Base-by-base conservation (phyloP, 2,888 invertebrate species). In the Scaptomyza cyrtandrae region DNA sequence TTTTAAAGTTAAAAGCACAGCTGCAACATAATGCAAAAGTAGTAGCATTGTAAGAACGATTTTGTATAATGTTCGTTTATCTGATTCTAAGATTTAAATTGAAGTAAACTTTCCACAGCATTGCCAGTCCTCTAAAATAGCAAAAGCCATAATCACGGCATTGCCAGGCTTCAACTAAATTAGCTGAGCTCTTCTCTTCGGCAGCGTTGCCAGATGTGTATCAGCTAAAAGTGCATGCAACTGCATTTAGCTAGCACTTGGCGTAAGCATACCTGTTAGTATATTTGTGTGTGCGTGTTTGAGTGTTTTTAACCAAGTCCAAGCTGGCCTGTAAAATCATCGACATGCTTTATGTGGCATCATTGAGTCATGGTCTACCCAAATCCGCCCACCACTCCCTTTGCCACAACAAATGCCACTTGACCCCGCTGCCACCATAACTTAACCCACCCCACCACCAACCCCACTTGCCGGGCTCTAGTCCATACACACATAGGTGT, bases 321-420 rank as follows among this genome's bases (percentile, higher is more conserved):
- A 59, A 58, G 31, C 13, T 62, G 59, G 66, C 24, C 49, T 53
- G 67, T 27, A 1, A 63, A 67, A 75, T 71, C 68, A 63, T 76
- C 75, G 66, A 75, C 75, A 75, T 59, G 49, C 71, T 56, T 27
- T 27, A 29, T 49, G 45, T 48, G 67, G 59, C 70, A 70, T 60
- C 70, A 55, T 70, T 73, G 61, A 74, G 43, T 70, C 70, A 70
- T 54, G 37, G 39, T 16, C 27, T 53, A 58, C 35, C 10, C 41
- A 14, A n/a, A 29, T 9, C 6, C 13, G 7, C 24, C 39, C 31
- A 27, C 9, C 16, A n/a, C 37, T 11, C 49, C 37, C 19, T 10
- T 11, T 39, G 16, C 33, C 11, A 43, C 7, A 24, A 13, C 57
- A 74, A 74, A 66, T 63, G 41, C 68, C 64, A 68, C 68, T 75